phyloP scores from a whole-genome alignment of 2,888 invertebrate genomes.

The Drosophila pseudotakahashii region DNA sequence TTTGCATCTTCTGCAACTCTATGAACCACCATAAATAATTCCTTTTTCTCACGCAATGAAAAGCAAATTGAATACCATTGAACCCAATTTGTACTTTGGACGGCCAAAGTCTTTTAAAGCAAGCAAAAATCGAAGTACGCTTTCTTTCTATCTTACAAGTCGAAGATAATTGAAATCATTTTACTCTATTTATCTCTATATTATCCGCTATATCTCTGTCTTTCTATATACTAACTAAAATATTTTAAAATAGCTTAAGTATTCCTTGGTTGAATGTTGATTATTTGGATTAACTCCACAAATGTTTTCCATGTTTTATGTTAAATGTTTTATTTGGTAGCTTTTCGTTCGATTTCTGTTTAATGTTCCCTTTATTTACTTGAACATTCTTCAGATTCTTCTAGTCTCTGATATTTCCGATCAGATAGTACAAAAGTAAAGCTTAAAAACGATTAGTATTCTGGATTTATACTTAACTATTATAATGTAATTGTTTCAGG shows the following conservation, averaged over 20 bases:
- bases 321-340: slow-evolving; percentile 46
- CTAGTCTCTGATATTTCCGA: slow-evolving; percentile 27
- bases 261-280: slow-evolving; percentile 48
- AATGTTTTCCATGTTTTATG: slow-evolving; percentile 45
- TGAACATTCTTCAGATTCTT: slow-evolving; percentile 14
- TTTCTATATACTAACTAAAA: slow-evolving; percentile 38
- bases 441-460: slow-evolving; percentile 13
- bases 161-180: slow-evolving; percentile 51
- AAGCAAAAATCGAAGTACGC: slow-evolving; percentile 58
- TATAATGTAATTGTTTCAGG: slow-evolving; percentile 5
- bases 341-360: slow-evolving; percentile 45
- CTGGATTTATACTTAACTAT: slow-evolving; percentile 31
- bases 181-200: slow-evolving; percentile 53
- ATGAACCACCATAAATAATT: slow-evolving; percentile 32
- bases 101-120: slow-evolving; percentile 55
- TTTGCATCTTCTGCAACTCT: slow-evolving; percentile 43
- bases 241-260: slow-evolving; percentile 38
- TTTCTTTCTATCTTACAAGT: slow-evolving; percentile 46
- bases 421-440: slow-evolving; percentile 16
- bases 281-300: slow-evolving; percentile 32
- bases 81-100: slow-evolving; percentile 35
- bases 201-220: slow-evolving; percentile 43
- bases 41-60: slow-evolving; percentile 31
- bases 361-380: slow-evolving; percentile 41
- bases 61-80: slow-evolving; percentile 39